A percentile compares a stretch with the other conserved stretches of the same genome.
Conservation (phyloP, 2,888 invertebrate species). For the Melipona bicolor region DNA sequence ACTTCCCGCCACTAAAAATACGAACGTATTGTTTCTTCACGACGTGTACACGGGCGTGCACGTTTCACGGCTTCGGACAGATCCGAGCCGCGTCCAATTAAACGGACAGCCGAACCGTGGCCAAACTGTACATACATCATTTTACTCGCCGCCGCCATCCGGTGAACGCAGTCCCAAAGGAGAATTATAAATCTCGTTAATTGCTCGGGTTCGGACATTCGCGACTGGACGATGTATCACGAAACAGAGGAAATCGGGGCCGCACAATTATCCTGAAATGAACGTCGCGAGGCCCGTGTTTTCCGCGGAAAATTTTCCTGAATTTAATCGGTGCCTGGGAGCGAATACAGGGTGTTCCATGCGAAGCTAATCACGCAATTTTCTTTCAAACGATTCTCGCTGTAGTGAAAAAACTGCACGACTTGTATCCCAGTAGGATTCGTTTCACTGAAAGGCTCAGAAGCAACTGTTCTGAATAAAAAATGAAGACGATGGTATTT, state of each 20-base stretch:
- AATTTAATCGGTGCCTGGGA: background rate
- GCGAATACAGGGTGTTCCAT: background rate
- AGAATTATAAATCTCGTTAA: slow-evolving; percentile 42
- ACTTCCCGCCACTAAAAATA: slow-evolving; percentile 6
- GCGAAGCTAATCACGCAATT: too few species aligned
- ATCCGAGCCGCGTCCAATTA: slow-evolving; percentile 12
- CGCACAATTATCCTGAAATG: slow-evolving; percentile 1
- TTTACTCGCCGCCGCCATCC: slow-evolving; percentile 10
- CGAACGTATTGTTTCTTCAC: background rate
- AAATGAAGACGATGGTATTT: too few species aligned
- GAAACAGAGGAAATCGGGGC: background rate
- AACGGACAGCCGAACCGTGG: background rate
- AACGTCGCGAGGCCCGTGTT: background rate
- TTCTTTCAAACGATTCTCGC: too few species aligned
- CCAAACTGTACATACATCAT: slow-evolving; percentile 25
- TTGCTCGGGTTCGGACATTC: slow-evolving; percentile 12
- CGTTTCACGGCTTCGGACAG: background rate
- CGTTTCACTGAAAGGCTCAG: too few species aligned
- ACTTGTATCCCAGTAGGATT: too few species aligned
- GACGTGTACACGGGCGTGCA: too few species aligned
- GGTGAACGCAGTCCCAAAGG: slow-evolving; percentile 16
- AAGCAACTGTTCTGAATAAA: too few species aligned
- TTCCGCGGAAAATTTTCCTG: background rate
- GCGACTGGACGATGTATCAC: slow-evolving; percentile 16
- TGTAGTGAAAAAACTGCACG: too few species aligned